Percentiles rank a stretch among this genome's conserved stretches.
Evolutionary conservation across 2,797 vertebrate genomes (phyloP).

Genomic region (Sebastes kiyomatsui): DNA sequence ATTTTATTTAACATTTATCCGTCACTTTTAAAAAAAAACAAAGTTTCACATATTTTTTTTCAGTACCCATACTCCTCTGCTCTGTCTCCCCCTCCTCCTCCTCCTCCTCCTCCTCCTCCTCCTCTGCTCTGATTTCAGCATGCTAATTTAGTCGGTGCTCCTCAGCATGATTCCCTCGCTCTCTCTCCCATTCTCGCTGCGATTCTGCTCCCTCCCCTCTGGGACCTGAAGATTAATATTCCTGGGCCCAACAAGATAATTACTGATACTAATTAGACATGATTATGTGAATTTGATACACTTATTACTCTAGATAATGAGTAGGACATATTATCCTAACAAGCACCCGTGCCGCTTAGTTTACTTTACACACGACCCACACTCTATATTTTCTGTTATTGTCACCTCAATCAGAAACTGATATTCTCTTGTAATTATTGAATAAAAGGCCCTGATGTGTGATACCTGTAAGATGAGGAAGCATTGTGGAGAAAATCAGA

Average conservation of each 20-base stretch:
- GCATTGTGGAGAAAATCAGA: conserved; percentile 27
- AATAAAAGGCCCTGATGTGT: conserved; percentile 61
- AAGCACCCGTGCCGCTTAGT: conserved; percentile 85
- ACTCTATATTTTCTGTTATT: conserved; percentile 78
- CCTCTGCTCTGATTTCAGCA: conserved; percentile 81
- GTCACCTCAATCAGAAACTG: conserved; percentile 77
- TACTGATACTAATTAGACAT: conserved; percentile 99
- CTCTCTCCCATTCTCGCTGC: conserved; percentile 80
- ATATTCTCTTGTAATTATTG: conserved; percentile 70
- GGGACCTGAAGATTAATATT: conserved; percentile 95
- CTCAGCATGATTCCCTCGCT: conserved; percentile 83
- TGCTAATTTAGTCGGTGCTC: conserved; percentile 85
- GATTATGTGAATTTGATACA: conserved; percentile 97
- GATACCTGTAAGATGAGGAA: conserved; percentile 47
- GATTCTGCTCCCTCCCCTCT: conserved; percentile 87
- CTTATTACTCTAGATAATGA: conserved; percentile 93
- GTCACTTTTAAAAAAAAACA: conserved; percentile 42
- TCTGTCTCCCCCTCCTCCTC: conserved; percentile 3
- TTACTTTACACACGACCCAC: conserved; percentile 81
- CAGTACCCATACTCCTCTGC: conserved; percentile 38
- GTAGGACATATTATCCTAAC: conserved; percentile 90
- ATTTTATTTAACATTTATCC: conserved; percentile 18
- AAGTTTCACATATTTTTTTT: conserved; percentile 74
- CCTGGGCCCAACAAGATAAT: conserved; percentile 95
- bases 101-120: conserved; percentile 41